Base-by-base conservation (phyloP, 2,888 invertebrate genomes). In the Fissipunctia ypsillon region DNA sequence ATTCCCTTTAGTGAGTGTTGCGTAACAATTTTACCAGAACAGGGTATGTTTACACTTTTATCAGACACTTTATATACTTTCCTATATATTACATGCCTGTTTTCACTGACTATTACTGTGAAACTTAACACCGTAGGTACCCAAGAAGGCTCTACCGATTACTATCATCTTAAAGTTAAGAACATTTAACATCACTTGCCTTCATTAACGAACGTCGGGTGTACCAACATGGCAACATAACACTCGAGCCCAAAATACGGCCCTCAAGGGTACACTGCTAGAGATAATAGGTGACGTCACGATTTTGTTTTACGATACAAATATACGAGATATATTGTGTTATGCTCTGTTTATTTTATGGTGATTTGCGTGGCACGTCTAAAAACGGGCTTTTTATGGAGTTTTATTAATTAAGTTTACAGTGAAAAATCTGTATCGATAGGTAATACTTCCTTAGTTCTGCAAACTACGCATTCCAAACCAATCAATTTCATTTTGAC, bases 301-400 rank as follows among this genome's bases (percentile, higher is more conserved):
- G 71, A 77, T 86, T 84, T 76, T 82, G 72, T 81, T 84, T 78
- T 78, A 85, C 72, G 84, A 75, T 76, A 60, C 35, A 68, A 60
- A 64, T 72, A 54, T 69, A 60, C 48, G 60, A 75, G 61, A 54
- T 54, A 69, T 69, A 61, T 38, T 61, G 28, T 38, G 28, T 50
- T 45, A 71, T 28, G 31, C 52, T 79, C n/a, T 60, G 52, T 76
- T 52, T 60, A 54, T 72, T 71, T 78, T 72, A 48, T 41, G 60
- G 52, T 45, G 43, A 59, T 78, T 50, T 45, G 43, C n/a, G 43
- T 41, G 43, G 16, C 50, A 25, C 1, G 4, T 50, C 22, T 25
- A 78, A 45, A 76, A 50, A 52, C 0, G 25, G 25, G 3, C 14
- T 19, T 75, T 61, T n/a, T 4, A 25, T 1, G 22, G 19, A 14